Conservation (phyloP, 1,140 invertebrate genomes). For the Ectropis grisescens region DNA sequence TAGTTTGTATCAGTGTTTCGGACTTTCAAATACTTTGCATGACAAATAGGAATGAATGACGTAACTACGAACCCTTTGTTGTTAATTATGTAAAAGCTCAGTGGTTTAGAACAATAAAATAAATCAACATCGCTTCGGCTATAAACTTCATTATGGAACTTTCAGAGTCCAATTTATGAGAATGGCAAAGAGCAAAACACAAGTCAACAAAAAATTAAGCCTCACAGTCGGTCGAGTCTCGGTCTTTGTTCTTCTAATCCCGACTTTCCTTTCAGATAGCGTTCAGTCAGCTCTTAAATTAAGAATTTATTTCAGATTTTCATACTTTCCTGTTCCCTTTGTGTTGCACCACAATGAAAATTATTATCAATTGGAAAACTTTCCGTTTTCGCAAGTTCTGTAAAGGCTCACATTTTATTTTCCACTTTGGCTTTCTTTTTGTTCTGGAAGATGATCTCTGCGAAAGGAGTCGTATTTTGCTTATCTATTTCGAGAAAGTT, state of each 20-base stretch:
- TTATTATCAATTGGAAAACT: slow-evolving; percentile 63
- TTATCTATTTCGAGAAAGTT: neutral
- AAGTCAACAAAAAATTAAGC: slow-evolving; percentile 33
- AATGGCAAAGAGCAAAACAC: slow-evolving; percentile 24
- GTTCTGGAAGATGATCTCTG: slow-evolving; percentile 15
- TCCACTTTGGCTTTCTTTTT: slow-evolving; percentile 27
- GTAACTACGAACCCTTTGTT: too few relatives aligned
- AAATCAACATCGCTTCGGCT: neutral
- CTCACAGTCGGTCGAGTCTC: slow-evolving; percentile 19
- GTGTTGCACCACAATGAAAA: slow-evolving; percentile 58
- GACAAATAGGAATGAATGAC: too few relatives aligned
- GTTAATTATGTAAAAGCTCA: too few relatives aligned
- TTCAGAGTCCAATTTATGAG: slow-evolving; percentile 14
- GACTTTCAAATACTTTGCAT: too few relatives aligned
- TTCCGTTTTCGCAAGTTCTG: slow-evolving; percentile 38
- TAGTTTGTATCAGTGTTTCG: too few relatives aligned
- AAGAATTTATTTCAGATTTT: slow-evolving; percentile 61
- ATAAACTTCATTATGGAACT: slow-evolving; percentile 1
- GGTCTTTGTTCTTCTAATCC: slow-evolving; percentile 52
- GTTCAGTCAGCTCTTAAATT: slow-evolving; percentile 60
- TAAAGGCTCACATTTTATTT: slow-evolving; percentile 44
- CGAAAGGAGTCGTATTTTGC: neutral
- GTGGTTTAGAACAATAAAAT: neutral
- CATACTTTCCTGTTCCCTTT: slow-evolving; percentile 52
- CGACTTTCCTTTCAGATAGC: slow-evolving; percentile 48